Evolutionary conservation across 1,140 invertebrate genomes (phyloP).

Genomic region (Pseudomyrmex cubaensis): DNA sequence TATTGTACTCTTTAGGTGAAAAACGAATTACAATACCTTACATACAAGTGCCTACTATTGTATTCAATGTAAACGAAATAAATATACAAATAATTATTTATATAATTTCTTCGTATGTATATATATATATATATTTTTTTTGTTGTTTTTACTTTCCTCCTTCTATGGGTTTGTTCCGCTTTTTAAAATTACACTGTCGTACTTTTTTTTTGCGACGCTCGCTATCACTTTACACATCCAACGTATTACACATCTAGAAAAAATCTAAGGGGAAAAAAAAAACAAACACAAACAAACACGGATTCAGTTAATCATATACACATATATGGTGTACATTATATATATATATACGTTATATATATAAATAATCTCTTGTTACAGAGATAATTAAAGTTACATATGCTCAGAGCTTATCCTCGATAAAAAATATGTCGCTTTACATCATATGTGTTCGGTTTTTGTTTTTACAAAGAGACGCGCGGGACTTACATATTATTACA

Average conservation of each 20-base stretch:
- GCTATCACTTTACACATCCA: conserved; percentile 13
- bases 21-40: conserved; percentile 58
- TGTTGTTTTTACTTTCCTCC: conserved; percentile 12
- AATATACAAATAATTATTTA: conserved; percentile 68
- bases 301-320: conserved; percentile 8
- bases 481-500: not conserved
- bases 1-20: conserved; percentile 62
- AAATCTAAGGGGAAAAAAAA: not conserved
- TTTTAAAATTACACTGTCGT: conserved; percentile 17
- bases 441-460: not conserved
- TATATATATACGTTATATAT: not conserved
- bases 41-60: conserved; percentile 74
- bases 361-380: not conserved
- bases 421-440: conserved; percentile 17
- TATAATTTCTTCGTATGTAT: conserved; percentile 10
- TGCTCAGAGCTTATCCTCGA: not conserved
- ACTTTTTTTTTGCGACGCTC: not conserved
- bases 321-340: not conserved
- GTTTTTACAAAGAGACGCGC: conserved; percentile 24
- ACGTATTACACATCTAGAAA: conserved; percentile 18
- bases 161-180: not conserved
- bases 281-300: not conserved
- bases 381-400: conserved; percentile 13
- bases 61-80: conserved; percentile 66
- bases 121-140: conserved; percentile 6